Conservation (phyloP, 2,888 invertebrate genomes). For the Aporophyla lueneburgensis region DNA sequence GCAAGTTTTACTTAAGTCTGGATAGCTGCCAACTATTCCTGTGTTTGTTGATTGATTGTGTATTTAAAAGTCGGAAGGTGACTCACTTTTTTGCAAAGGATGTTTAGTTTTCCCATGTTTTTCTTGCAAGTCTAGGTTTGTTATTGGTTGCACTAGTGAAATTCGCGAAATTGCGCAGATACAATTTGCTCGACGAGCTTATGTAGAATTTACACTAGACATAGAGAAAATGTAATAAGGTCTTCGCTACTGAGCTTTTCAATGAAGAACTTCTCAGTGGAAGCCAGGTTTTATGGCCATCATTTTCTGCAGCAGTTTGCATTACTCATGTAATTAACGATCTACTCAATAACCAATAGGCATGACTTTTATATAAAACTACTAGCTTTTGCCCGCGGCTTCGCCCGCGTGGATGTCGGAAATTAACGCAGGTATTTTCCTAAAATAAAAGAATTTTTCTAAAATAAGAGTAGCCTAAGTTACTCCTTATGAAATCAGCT, state of each 20-base stretch:
- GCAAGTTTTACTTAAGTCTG: constrained; percentile 29
- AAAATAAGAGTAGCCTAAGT: too few relatives aligned
- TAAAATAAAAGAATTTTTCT: too few relatives aligned
- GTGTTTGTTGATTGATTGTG: background rate
- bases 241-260: background rate
- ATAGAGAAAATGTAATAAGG: background rate
- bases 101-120: constrained; percentile 29
- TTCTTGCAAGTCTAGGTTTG: background rate
- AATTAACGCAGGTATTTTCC: too few relatives aligned
- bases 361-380: background rate
- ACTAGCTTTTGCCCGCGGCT: too few relatives aligned
- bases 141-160: constrained; percentile 1
- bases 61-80: constrained; percentile 15
- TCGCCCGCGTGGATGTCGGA: too few relatives aligned
- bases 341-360: too few relatives aligned
- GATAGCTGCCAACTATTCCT: constrained; percentile 36
- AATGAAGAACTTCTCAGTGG: background rate
- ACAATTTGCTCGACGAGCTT: background rate
- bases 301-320: background rate
- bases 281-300: background rate
- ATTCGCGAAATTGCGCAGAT: background rate
- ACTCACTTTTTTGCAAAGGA: constrained; percentile 7
- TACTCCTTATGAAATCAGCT: too few relatives aligned
- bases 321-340: background rate
- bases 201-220: background rate